A percentile compares a stretch with the other conserved stretches of the same genome.
Conservation (phyloP, 2,888 invertebrate species). For the Blastobasis lacticolella region DNA sequence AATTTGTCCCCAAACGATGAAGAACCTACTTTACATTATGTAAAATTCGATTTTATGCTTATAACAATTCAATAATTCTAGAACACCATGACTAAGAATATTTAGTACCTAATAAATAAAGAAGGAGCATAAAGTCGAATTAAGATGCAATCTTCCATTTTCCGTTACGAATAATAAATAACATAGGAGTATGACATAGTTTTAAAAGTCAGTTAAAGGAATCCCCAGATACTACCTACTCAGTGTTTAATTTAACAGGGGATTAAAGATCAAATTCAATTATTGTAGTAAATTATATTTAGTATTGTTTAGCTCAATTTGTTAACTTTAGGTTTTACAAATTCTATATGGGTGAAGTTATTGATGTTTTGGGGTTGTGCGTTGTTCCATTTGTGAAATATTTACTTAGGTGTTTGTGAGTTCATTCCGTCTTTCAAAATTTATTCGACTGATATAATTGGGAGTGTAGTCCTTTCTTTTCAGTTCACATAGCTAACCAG, state of each 20-base stretch:
- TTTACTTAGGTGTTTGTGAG: constrained; percentile 35
- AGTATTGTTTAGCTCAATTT: constrained; percentile 55
- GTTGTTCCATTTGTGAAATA: constrained; percentile 42
- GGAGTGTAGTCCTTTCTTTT: constrained; percentile 27
- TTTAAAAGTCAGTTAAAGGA: neutral
- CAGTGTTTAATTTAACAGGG: constrained; percentile 4
- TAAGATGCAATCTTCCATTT: constrained; percentile 23
- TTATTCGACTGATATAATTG: constrained; percentile 46
- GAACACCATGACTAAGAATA: constrained; percentile 39
- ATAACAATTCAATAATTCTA: constrained; percentile 16
- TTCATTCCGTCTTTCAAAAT: constrained; percentile 57
- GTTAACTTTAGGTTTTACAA: constrained; percentile 55
- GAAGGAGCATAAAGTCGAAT: constrained; percentile 40
- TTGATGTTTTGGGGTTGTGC: constrained; percentile 55
- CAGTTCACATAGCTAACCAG: constrained; percentile 16
- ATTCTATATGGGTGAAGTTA: constrained; percentile 41
- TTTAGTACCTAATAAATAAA: constrained; percentile 14
- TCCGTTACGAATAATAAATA: neutral
- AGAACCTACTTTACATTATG: constrained; percentile 23
- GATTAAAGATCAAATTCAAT: constrained; percentile 8
- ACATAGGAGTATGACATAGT: constrained; percentile 4
- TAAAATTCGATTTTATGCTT: constrained; percentile 43
- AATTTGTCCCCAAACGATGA: constrained; percentile 36
- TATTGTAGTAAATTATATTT: constrained; percentile 9
- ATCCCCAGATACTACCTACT: neutral